phyloP scores from a whole-genome alignment of 2,888 invertebrate genomes.

The Xestia rhomboidea region DNA sequence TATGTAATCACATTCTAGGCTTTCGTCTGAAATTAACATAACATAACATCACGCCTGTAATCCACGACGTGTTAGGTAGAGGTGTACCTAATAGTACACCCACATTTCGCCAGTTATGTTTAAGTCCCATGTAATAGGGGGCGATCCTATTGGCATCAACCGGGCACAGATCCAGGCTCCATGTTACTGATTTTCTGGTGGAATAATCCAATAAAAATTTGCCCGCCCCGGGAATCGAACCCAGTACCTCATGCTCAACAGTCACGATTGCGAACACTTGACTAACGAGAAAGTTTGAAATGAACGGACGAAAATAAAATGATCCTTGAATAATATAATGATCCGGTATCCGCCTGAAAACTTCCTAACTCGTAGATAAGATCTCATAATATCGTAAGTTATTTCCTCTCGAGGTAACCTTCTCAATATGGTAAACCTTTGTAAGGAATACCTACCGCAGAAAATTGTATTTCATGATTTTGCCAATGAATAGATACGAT shows the following conservation, averaged over 20 bases:
- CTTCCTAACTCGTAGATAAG: constrained; percentile 29
- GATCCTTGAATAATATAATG: constrained; percentile 6
- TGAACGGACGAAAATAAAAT: background rate
- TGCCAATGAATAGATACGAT: constrained; percentile 80
- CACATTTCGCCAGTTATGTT: too few species aligned
- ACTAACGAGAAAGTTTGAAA: too few species aligned
- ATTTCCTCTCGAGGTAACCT: constrained; percentile 49
- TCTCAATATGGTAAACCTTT: constrained; percentile 59
- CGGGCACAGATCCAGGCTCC: too few species aligned
- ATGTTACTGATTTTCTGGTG: too few species aligned
- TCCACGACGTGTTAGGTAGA: too few species aligned
- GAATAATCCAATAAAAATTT: too few species aligned
- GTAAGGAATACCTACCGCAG: constrained; percentile 47
- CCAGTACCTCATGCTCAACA: too few species aligned
- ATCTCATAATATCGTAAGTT: constrained; percentile 47
- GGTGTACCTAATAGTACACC: too few species aligned
- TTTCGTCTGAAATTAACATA: background rate
- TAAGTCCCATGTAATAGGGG: background rate
- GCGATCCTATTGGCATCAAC: background rate
- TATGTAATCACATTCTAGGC: background rate
- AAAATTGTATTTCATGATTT: constrained; percentile 66
- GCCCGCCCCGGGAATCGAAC: too few species aligned
- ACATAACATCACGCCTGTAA: background rate
- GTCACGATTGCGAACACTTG: too few species aligned
- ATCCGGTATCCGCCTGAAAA: constrained; percentile 18